Conservation (phyloP, 2,888 invertebrate genomes). For the Mellilla xanthometata region DNA sequence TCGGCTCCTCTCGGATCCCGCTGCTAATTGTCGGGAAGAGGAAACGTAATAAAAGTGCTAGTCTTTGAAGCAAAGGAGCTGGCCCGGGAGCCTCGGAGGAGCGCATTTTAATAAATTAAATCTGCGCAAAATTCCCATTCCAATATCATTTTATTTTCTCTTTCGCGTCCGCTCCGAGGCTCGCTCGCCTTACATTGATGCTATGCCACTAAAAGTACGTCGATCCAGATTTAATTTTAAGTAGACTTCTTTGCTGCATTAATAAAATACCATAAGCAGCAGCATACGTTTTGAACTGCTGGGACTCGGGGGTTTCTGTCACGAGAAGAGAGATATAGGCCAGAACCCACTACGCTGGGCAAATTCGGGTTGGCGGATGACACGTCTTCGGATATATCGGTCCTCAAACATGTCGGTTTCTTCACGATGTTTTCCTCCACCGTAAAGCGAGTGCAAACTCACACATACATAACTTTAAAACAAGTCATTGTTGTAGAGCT, state of each 20-base stretch:
- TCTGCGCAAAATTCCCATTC: constrained; percentile 75
- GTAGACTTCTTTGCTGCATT: constrained; percentile 36
- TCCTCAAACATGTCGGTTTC: too few relatives aligned
- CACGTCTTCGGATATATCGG: too few relatives aligned
- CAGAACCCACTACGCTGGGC: too few relatives aligned
- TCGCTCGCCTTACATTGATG: constrained; percentile 59
- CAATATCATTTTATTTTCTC: constrained; percentile 72
- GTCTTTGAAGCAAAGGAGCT: constrained; percentile 75
- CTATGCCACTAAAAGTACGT: constrained; percentile 54
- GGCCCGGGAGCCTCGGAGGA: constrained; percentile 58
- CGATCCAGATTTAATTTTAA: constrained; percentile 45
- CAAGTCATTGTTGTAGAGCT: too few relatives aligned
- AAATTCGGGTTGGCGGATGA: too few relatives aligned
- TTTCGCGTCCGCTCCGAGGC: constrained; percentile 50
- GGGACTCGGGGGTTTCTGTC: too few relatives aligned
- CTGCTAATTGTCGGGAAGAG: constrained; percentile 76
- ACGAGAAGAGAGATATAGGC: too few relatives aligned
- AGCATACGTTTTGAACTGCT: too few relatives aligned
- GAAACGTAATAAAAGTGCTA: constrained; percentile 76
- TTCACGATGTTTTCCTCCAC: too few relatives aligned
- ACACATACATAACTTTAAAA: too few relatives aligned
- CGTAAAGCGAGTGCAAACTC: too few relatives aligned
- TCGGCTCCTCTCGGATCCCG: constrained; percentile 59
- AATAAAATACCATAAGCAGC: too few relatives aligned
- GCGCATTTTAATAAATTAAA: constrained; percentile 81